Base-by-base conservation (phyloP, 2,888 invertebrate species). In the Ditylenchus weischeri region DNA sequence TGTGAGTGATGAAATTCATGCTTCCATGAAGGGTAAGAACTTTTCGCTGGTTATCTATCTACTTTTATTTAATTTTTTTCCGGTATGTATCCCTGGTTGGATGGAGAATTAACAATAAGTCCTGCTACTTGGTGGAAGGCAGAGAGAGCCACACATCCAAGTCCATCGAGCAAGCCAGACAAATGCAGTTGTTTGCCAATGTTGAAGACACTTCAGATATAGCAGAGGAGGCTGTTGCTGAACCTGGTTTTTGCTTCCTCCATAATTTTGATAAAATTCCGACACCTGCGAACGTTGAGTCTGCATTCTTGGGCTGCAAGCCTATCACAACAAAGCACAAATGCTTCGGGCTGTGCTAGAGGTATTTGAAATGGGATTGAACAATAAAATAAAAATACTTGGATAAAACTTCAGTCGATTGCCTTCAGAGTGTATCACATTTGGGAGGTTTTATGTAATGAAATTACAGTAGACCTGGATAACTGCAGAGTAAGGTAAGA, bases 41-140 rank as follows among this genome's bases (percentile, higher is more conserved):
- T 59, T 43, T 43, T 43, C 4, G 38, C 49, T 19, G 88, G 88
- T 93, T 0, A 86, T 93, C 48, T 93, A 93, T 85, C 95, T 96
- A 0, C 85, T 95, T 29, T 29, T n/a, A n/a, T 29, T 29, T 29
- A 29, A n/a, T n/a, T 43, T 43, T 11, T 57, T 59, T 36, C 35
- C 88, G 88, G 93, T 0, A 86, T 93, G 49, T 93, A 93, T 85
- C 95, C 96, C 85, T 95, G 35, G 90, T 95, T 48, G 94, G 90
- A 0, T 96, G 95, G 94, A 87, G 87, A 73, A 85, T 88, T 48
- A 85, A 86, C 6, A 84, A 86, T 21, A 87, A 88, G n/a, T 86
- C 88, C 0, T 81, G 80, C 5, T 73, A 60, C 64, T 61, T 69
- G 21, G 23, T 68, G 19, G 68, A 96, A 84, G 93, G 92, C 0